A percentile compares a stretch with the other conserved stretches of the same genome.
These are phyloP conservation scores for Caerostris darwini DNA, from an alignment of 1,140 invertebrate species.

Conservation along the genomic window DNA sequence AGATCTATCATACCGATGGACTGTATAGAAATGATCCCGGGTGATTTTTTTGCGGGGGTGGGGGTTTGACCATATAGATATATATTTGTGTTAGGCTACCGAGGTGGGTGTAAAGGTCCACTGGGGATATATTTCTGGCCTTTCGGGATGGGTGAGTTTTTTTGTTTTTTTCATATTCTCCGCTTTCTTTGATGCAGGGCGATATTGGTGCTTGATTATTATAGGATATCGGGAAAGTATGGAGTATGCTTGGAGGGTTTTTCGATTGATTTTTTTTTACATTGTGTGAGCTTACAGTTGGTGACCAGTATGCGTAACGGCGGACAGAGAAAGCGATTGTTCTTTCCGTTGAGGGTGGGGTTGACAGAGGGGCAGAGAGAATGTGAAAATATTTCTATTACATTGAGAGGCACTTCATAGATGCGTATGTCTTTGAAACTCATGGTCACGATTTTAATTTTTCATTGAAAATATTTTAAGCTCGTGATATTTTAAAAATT, in stretches of 20 bases:
- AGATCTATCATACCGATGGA: background rate
- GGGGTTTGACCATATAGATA: background rate
- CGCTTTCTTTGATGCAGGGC: background rate
- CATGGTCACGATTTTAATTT: no score
- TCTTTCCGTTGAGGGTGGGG: background rate
- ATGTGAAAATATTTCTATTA: no score
- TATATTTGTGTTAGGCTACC: background rate
- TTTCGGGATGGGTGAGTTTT: background rate
- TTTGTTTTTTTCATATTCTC: background rate
- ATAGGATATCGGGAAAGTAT: constrained; percentile 32
- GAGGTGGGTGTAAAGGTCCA: constrained; percentile 1
- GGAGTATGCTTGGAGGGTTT: background rate
- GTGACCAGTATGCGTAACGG: background rate
- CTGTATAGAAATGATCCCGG: constrained; percentile 38
- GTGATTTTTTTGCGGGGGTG: constrained; percentile 51
- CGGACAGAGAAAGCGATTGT: background rate
- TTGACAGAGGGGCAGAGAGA: no score
- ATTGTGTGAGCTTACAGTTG: background rate
- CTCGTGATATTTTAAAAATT: no score
- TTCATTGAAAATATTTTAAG: no score
- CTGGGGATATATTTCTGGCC: background rate
- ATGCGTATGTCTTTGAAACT: no score
- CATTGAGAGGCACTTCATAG: no score
- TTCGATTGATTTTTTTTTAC: constrained; percentile 18
- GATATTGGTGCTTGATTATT: constrained; percentile 68